Percentiles rank a stretch among this genome's conserved stretches.
phyloP scores from a whole-genome alignment of 1,140 invertebrate species.

The Aleiodes sp. region DNA sequence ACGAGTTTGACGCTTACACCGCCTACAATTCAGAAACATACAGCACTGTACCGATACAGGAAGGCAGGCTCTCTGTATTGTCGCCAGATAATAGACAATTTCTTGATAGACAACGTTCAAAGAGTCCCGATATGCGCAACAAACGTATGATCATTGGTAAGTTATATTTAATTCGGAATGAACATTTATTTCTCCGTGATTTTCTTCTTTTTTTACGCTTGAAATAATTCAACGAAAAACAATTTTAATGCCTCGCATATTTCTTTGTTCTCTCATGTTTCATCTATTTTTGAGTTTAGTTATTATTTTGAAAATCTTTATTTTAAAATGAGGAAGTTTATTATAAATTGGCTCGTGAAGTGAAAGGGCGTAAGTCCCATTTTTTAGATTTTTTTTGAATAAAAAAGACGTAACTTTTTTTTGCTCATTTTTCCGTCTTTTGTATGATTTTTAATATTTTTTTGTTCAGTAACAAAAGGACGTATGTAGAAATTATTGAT shows the following conservation, averaged over 20 bases:
- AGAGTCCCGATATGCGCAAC: constrained; percentile 63
- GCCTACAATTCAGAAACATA: constrained; percentile 42
- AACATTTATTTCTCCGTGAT: background rate
- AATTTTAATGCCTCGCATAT: too few species aligned
- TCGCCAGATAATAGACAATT: constrained; percentile 68
- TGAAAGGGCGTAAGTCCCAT: too few species aligned
- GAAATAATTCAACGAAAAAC: too few species aligned
- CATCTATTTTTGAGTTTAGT: too few species aligned
- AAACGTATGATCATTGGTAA: constrained; percentile 65
- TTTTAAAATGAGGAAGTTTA: background rate
- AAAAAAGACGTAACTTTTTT: too few species aligned
- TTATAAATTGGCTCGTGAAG: too few species aligned
- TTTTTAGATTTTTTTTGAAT: too few species aligned
- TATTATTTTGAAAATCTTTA: background rate
- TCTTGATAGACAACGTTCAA: constrained; percentile 65
- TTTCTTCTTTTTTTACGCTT: background rate
- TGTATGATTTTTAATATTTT: too few species aligned
- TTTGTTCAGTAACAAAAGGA: too few species aligned
- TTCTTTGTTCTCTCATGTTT: background rate
- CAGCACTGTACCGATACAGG: constrained; percentile 39
- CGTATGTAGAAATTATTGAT: too few species aligned
- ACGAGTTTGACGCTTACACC: constrained; percentile 52
- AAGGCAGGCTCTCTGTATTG: constrained; percentile 58
- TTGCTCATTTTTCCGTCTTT: too few species aligned
- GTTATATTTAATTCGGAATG: background rate